Percentiles rank a stretch among this genome's conserved stretches.
phyloP scores from a whole-genome alignment of 2,797 vertebrate species.

The Eulemur coronatus region DNA sequence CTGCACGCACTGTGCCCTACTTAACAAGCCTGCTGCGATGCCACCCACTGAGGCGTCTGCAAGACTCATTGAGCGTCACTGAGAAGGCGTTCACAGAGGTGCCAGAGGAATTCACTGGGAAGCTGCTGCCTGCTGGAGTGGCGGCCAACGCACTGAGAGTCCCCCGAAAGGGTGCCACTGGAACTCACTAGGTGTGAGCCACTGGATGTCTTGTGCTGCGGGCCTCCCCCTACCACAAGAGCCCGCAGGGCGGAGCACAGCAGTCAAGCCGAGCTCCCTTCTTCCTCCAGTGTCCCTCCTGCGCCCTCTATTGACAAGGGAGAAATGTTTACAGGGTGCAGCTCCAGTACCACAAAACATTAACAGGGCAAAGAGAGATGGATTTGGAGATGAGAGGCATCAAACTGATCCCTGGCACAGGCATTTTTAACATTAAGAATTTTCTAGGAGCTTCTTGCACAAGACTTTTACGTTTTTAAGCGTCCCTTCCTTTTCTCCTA shows the following conservation, averaged over 20 bases:
- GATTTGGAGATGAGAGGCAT: not conserved
- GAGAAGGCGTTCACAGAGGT: not conserved
- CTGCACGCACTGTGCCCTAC: too few species aligned
- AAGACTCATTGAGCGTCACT: not conserved
- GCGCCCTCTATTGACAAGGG: not conserved
- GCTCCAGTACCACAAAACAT: not conserved
- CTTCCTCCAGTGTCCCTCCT: not conserved
- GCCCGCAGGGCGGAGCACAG: not conserved
- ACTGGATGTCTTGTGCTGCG: not conserved
- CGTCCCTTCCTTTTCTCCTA: not conserved
- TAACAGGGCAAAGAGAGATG: not conserved
- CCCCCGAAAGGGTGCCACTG: not conserved
- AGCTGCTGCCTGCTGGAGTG: not conserved
- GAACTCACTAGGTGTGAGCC: not conserved
- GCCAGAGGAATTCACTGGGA: not conserved
- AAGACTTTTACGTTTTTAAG: not conserved
- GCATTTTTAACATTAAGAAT: not conserved
- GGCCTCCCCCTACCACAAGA: not conserved
- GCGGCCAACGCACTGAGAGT: not conserved
- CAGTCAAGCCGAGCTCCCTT: not conserved
- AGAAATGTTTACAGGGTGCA: not conserved
- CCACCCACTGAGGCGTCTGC: not conserved
- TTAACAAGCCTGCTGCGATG: not conserved
- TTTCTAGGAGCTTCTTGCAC: not conserved
- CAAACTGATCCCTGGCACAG: not conserved